Conservation (phyloP, 2,113 vertebrate genomes). For the Sisor rabdophorus region DNA sequence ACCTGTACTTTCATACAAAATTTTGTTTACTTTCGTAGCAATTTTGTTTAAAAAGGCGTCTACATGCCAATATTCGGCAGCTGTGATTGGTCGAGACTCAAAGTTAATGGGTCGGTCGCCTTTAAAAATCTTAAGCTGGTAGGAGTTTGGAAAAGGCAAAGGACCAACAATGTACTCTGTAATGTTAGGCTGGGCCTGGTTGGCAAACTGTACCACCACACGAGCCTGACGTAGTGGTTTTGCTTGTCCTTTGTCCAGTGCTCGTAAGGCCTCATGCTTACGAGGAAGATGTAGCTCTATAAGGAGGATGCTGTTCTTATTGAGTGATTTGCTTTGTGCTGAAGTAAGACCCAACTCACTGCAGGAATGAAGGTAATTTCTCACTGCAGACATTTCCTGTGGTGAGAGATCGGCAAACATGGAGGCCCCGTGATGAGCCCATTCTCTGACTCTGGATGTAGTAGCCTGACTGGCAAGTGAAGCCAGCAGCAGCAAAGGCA, state of each 20-base stretch:
- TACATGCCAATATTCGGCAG: conserved; percentile 67
- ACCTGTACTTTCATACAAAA: conserved; percentile 73
- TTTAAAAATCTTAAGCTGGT: conserved; percentile 55
- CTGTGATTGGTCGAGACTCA: conserved; percentile 69
- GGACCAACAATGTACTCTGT: conserved; percentile 81
- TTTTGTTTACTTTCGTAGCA: conserved; percentile 58
- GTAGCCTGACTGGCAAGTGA: conserved; percentile 45
- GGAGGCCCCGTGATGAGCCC: conserved; percentile 68
- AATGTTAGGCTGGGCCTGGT: conserved; percentile 73
- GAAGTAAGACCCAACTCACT: conserved; percentile 69
- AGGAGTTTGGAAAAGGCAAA: conserved; percentile 68
- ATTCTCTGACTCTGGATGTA: conserved; percentile 57
- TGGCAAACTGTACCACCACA: conserved; percentile 78
- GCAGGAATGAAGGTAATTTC: conserved; percentile 68
- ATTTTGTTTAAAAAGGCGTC: conserved; percentile 48
- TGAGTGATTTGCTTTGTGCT: conserved; percentile 43
- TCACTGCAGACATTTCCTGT: conserved; percentile 71
- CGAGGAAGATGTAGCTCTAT: conserved; percentile 81
- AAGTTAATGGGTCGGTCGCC: conserved; percentile 57
- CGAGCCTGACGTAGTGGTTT: conserved; percentile 75
- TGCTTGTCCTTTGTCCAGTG: conserved; percentile 66
- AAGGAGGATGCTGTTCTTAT: conserved; percentile 82
- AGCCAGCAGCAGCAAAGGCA: conserved; percentile 54
- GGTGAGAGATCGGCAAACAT: conserved; percentile 80
- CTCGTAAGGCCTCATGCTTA: conserved; percentile 73